phyloP scores from a whole-genome alignment of 23 tunicate species.

The Trididemnum clinides region DNA sequence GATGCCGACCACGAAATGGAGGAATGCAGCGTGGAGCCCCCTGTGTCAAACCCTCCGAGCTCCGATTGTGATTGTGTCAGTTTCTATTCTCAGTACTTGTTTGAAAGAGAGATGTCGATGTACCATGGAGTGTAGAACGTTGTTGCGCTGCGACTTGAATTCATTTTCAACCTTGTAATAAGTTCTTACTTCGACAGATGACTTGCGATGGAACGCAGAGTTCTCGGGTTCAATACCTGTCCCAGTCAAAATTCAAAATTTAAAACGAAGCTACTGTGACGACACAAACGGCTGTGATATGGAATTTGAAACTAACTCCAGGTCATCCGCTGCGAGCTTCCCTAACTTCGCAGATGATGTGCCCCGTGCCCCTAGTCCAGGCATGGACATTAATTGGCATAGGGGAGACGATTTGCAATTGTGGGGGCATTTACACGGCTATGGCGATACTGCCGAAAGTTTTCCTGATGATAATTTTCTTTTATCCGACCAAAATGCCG shows the following conservation, averaged over 20 bases:
- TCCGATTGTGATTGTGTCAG: constrained; percentile 10
- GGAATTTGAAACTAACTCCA: neutral
- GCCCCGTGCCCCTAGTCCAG: constrained; percentile 86
- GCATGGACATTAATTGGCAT: constrained; percentile 65
- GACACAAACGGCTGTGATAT: neutral
- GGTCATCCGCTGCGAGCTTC: neutral
- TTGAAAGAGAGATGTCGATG: constrained; percentile 56
- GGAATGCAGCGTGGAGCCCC: neutral
- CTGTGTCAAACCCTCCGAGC: neutral
- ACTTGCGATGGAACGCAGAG: neutral
- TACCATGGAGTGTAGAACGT: constrained; percentile 39
- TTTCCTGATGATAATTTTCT: constrained; percentile 36
- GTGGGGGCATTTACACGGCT: constrained; percentile 85
- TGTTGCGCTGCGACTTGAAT: neutral
- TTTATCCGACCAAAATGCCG: neutral
- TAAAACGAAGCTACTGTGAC: neutral
- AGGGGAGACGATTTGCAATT: constrained; percentile 49
- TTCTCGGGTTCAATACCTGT: neutral
- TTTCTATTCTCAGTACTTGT: constrained; percentile 51
- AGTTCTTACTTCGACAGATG: constrained; percentile 1
- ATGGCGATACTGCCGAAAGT: constrained; percentile 85
- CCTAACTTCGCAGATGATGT: constrained; percentile 10
- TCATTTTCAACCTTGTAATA: neutral
- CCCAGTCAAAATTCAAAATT: neutral
- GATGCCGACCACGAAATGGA: neutral